Percentiles rank a stretch among this genome's conserved stretches.
Evolutionary conservation across 2,113 vertebrate genomes (phyloP).

Genomic region (Gavia stellata): DNA sequence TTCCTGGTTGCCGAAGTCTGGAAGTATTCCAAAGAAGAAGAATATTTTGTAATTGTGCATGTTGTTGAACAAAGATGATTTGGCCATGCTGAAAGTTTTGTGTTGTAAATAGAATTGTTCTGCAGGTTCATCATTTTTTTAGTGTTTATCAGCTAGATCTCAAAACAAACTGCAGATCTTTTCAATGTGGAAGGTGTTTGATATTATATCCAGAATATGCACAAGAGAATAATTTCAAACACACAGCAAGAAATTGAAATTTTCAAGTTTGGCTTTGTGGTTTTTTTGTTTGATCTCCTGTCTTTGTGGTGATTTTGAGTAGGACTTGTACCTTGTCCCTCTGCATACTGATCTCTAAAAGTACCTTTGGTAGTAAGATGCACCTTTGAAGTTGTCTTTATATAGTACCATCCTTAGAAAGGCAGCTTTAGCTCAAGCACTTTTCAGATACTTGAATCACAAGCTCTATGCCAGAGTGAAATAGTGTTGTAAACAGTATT

Average conservation of each 20-base stretch:
- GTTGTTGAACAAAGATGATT: neutral
- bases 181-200: neutral
- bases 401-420: neutral
- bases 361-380: neutral
- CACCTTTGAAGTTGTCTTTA: neutral
- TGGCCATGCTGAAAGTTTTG: neutral
- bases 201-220: neutral
- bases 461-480: neutral
- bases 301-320: neutral
- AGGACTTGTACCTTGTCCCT: neutral
- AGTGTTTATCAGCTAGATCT: neutral
- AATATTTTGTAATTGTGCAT: neutral
- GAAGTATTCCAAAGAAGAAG: neutral
- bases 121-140: neutral
- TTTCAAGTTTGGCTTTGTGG: neutral
- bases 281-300: neutral
- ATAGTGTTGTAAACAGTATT: neutral
- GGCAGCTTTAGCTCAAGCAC: neutral
- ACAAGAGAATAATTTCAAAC: neutral
- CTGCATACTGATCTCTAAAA: neutral
- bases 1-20: neutral
- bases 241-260: neutral
- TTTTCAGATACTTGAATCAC: neutral
- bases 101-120: neutral
- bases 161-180: neutral